phyloP scores from a whole-genome alignment of 2,888 invertebrate genomes.

The Rhingia rostrata region DNA sequence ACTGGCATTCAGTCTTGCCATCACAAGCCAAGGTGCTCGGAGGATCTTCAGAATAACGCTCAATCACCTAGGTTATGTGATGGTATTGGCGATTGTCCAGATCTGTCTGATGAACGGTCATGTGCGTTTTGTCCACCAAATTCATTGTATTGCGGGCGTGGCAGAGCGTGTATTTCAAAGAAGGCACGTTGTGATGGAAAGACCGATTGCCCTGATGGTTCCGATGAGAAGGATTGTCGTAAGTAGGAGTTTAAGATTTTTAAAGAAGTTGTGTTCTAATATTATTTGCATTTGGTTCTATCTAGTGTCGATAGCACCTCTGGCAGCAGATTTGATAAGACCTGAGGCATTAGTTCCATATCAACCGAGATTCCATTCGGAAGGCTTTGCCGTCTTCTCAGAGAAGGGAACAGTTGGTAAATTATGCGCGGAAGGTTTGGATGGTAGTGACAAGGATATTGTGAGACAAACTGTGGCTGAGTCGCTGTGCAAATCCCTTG shows the following conservation, averaged over 20 bases:
- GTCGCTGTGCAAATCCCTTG: conserved; percentile 90
- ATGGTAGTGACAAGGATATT: conserved; percentile 84
- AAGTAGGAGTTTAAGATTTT: conserved; percentile 82
- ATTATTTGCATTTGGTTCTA: background rate
- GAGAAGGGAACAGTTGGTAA: conserved; percentile 92
- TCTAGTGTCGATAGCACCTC: conserved; percentile 89
- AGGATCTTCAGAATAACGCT: conserved; percentile 89
- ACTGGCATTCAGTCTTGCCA: conserved; percentile 89
- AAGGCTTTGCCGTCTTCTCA: conserved; percentile 93
- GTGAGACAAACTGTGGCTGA: conserved; percentile 87
- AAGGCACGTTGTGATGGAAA: conserved; percentile 91
- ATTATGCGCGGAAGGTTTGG: conserved; percentile 91
- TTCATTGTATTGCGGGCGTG: conserved; percentile 90
- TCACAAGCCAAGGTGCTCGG: conserved; percentile 92
- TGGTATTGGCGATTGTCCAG: conserved; percentile 93
- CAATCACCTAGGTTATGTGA: conserved; percentile 92
- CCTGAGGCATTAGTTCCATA: conserved; percentile 88
- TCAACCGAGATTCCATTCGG: conserved; percentile 87
- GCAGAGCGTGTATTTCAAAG: conserved; percentile 88
- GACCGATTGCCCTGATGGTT: conserved; percentile 92
- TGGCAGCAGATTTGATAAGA: conserved; percentile 86
- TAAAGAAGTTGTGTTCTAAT: background rate
- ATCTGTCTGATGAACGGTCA: conserved; percentile 90
- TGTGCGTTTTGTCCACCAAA: conserved; percentile 91
- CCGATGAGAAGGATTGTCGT: conserved; percentile 94